Evolutionary conservation across 2,113 vertebrate genomes (phyloP).

Genomic region (Orthochromis indermauri): DNA sequence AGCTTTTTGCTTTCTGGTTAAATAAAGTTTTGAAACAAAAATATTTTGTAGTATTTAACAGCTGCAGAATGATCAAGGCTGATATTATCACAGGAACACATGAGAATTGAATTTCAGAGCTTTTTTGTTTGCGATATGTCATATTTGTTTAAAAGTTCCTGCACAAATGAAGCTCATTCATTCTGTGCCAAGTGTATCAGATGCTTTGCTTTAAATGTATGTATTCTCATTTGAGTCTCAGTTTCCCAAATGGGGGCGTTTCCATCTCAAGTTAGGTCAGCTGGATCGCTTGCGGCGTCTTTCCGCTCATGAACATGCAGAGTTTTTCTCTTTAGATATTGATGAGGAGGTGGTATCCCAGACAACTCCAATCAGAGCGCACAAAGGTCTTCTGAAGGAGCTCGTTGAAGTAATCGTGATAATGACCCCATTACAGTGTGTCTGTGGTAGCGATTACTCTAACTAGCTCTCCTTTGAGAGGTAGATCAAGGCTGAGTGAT

Average conservation of each 20-base stretch:
- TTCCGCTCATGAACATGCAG: slow-evolving; percentile 47
- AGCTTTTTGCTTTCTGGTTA: neutral
- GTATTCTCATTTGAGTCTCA: neutral
- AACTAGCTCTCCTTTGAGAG: neutral
- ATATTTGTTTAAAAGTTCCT: neutral
- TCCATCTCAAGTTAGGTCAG: slow-evolving; percentile 2
- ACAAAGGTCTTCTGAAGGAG: neutral
- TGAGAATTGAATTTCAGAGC: neutral
- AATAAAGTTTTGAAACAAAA: neutral
- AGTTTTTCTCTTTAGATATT: slow-evolving; percentile 48
- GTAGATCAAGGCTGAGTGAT: neutral
- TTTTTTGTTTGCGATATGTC: neutral
- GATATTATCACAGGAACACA: neutral
- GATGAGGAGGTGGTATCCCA: slow-evolving; percentile 35
- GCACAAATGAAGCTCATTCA: neutral
- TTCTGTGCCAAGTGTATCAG: accelerated
- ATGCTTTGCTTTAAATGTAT: neutral
- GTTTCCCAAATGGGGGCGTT: neutral
- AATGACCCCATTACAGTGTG: slow-evolving; percentile 15
- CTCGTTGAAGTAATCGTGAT: neutral
- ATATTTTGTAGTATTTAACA: neutral
- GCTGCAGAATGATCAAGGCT: neutral
- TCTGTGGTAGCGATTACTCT: neutral
- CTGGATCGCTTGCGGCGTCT: slow-evolving; percentile 3
- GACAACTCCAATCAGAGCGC: neutral